Base-by-base conservation (phyloP, 2,888 invertebrate species). In the Beris chalybata region DNA sequence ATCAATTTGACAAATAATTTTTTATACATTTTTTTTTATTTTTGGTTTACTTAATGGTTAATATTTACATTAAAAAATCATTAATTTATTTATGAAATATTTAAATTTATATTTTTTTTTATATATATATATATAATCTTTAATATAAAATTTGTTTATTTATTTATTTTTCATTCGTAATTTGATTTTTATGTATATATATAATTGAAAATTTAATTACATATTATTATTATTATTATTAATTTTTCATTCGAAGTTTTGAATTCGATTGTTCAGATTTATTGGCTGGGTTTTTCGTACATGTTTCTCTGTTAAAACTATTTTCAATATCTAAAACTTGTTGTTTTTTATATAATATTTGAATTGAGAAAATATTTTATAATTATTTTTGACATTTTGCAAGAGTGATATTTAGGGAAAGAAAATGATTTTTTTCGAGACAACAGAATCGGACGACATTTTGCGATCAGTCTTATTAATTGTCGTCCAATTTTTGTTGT, bases 191-290 rank as follows among this genome's bases (percentile, higher is more conserved):
- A 7, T 38, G 9, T 38, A 38, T 38, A 7, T 32, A 32, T 38
- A 38, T 38, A 38, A 38, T 38, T 38, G 38, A 38, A 38, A 38
- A 29, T 38, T 61, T 59, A 48, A 43, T 47, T 48, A n/a, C 31
- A 61, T 5, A 61, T 50, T 32, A 56, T 43, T 43, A 56, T 54
- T 54, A 31, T 53, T 32, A 31, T 31, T 29, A 54, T 31, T 47
- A 47, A 38, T 56, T 43, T 43, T 56, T 56, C 56, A 56, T 29
- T 65, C 65, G 65, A 56, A 65, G 65, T 57, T 56, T 55, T 56
- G 38, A 43, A 56, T 65, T 65, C 65, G 65, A 56, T 65, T 65
- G 57, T 65, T 65, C 65, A 31, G 56, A 65, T 65, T 65, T 57
- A 32, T 57, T 65, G 56, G 52, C 43, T 65, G 48, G 30, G 38